Base-by-base conservation (phyloP, 2,888 invertebrate genomes). In the Xanthia togata region DNA sequence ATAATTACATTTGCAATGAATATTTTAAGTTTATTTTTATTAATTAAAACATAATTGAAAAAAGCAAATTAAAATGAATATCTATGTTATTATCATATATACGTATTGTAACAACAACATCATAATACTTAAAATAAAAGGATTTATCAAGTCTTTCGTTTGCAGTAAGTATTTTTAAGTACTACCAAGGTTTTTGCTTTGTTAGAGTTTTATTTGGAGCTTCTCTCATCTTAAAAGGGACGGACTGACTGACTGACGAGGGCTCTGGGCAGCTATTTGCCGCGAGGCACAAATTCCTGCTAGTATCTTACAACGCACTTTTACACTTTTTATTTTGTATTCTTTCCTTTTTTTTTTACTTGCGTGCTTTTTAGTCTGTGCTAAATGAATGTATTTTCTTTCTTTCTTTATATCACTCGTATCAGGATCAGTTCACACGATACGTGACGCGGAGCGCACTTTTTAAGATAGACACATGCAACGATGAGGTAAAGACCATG, bases 181-280 rank as follows among this genome's bases (percentile, higher is more conserved):
- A 41, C 26, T 50, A 47, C 4, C 14, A 23, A 47, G 31, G 31
- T 12, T 23, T 73, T 55, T n/a, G n/a, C n/a, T 44, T n/a, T 17
- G 20, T 57, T 20, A 12, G 26, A 72, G 35, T 63, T 26, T 53
- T 35, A 44, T 23, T 31, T 55, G 26, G 17, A 76, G 50, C 11
- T 65, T 38, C 47, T 65, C 1, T 76, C 14, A 57, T 47, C 26
- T n/a, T n/a, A 47, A 64, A 12, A 65, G 31, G 78, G 78, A 77
- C 44, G 78, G 67, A 76, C 35, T 77, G 35, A 76, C 23, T 76
- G 31, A 53, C 67, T 67, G 53, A 67, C 17, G 60, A 77, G 67
- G 53, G 76, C 60, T 77, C 41, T 44, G 23, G 14, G 44, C 20
- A 69, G 69, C n/a, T n/a, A n/a, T n/a, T n/a, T n/a, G n/a, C n/a